Evolutionary conservation across 2,797 vertebrate genomes (phyloP).

Genomic region (Lacerta agilis): DNA sequence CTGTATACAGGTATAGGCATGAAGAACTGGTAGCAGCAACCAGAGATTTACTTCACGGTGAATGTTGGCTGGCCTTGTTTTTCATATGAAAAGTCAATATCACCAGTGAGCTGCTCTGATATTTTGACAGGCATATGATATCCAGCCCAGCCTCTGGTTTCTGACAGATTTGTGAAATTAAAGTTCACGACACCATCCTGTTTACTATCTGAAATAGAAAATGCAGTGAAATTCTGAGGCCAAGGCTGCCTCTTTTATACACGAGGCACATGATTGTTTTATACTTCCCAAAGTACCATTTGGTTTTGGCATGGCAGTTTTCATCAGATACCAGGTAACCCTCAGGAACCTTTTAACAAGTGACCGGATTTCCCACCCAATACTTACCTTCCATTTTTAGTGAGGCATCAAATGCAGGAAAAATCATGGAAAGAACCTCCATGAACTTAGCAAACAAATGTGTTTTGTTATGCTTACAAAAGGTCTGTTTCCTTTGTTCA

Average conservation of each 20-base stretch:
- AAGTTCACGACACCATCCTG: neutral
- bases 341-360: neutral
- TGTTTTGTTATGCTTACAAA: neutral
- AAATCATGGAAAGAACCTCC: neutral
- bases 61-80: neutral
- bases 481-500: neutral
- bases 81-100: neutral
- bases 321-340: neutral
- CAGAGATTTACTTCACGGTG: no score
- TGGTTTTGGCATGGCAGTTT: neutral
- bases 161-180: neutral
- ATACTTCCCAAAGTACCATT: neutral
- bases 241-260: no score
- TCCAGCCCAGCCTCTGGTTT: neutral
- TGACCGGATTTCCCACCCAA: neutral
- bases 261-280: neutral
- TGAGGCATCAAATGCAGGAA: neutral
- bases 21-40: no score
- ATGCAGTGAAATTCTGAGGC: neutral
- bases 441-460: neutral
- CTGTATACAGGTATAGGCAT: no score
- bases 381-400: neutral
- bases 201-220: neutral
- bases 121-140: neutral
- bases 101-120: neutral